These are phyloP conservation scores for Trimorus sp. DNA, from an alignment of 2,888 invertebrate species.

Conservation along the genomic window DNA sequence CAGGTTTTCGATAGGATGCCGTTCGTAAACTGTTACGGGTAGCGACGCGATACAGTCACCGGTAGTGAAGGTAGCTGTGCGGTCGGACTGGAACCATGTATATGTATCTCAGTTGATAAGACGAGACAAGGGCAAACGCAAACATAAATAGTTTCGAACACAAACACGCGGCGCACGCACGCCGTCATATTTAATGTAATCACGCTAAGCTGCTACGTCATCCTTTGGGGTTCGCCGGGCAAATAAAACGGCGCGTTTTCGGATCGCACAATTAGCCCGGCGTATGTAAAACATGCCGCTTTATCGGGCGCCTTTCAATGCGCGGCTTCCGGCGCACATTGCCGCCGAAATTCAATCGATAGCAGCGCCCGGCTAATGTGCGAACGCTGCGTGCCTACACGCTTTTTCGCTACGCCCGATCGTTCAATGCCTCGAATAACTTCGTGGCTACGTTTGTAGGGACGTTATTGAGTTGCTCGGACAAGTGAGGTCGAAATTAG, in stretches of 20 bases:
- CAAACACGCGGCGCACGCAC: constrained; percentile 30
- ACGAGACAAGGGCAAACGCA: constrained; percentile 34
- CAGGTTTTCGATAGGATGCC: constrained; percentile 63
- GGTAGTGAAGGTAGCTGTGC: constrained; percentile 62
- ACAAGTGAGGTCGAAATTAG: too few relatives aligned
- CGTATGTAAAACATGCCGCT: constrained; percentile 31
- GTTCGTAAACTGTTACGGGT: constrained; percentile 62
- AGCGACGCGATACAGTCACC: constrained; percentile 56
- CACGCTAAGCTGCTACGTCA: constrained; percentile 50
- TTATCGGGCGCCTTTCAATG: constrained; percentile 31
- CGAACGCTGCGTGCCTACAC: constrained; percentile 4
- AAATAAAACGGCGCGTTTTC: constrained; percentile 47
- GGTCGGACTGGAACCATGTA: constrained; percentile 53
- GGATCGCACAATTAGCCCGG: constrained; percentile 34
- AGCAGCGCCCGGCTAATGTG: constrained; percentile 10
- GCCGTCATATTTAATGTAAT: constrained; percentile 58
- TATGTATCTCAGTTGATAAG: constrained; percentile 48
- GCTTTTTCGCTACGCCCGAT: constrained; percentile 9
- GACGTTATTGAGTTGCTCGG: too few relatives aligned
- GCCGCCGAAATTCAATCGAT: constrained; percentile 46
- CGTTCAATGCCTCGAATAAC: neutral
- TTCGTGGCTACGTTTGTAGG: neutral
- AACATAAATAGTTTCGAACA: constrained; percentile 13
- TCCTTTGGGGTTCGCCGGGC: constrained; percentile 43
- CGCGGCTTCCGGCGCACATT: constrained; percentile 28